Evolutionary conservation across 1,140 invertebrate species (phyloP).

Genomic region (Brachionus plicatilis): DNA sequence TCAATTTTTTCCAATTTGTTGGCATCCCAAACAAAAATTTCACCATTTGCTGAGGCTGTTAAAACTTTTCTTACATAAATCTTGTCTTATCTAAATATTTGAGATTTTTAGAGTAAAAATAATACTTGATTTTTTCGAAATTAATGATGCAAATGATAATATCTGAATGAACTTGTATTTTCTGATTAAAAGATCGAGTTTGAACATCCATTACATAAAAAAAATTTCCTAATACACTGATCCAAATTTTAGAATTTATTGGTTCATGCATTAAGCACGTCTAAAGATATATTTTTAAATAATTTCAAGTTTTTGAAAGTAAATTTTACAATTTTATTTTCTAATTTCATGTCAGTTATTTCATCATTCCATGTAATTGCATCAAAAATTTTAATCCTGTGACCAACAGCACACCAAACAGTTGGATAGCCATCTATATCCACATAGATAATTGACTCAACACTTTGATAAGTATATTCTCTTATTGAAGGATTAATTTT

Average conservation of each 20-base stretch:
- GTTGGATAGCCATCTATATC: slow-evolving; percentile 6
- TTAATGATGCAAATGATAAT: not conserved
- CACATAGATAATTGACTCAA: slow-evolving; percentile 35
- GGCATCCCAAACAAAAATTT: slow-evolving; percentile 23
- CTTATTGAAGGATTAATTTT: not conserved
- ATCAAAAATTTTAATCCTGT: slow-evolving; percentile 32
- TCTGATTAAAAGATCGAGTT: not conserved
- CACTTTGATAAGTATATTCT: not conserved
- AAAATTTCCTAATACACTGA: not conserved
- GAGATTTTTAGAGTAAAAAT: not conserved
- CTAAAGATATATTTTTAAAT: not conserved
- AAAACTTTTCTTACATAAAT: not conserved
- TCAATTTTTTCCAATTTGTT: not conserved
- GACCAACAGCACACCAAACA: slow-evolving; percentile 28
- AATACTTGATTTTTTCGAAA: slow-evolving; percentile 11
- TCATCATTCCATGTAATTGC: slow-evolving; percentile 37
- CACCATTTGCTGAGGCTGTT: slow-evolving; percentile 3
- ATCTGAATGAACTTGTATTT: slow-evolving; percentile 19
- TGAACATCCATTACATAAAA: slow-evolving; percentile 30
- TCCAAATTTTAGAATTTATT: not conserved
- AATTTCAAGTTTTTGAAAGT: not conserved
- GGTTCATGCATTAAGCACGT: not conserved
- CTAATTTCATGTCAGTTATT: slow-evolving; percentile 3
- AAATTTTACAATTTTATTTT: slow-evolving; percentile 21
- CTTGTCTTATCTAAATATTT: not conserved